A percentile compares a stretch with the other conserved stretches of the same genome.
phyloP scores from a whole-genome alignment of 2,888 invertebrate species.

The Embidobia sp. region DNA sequence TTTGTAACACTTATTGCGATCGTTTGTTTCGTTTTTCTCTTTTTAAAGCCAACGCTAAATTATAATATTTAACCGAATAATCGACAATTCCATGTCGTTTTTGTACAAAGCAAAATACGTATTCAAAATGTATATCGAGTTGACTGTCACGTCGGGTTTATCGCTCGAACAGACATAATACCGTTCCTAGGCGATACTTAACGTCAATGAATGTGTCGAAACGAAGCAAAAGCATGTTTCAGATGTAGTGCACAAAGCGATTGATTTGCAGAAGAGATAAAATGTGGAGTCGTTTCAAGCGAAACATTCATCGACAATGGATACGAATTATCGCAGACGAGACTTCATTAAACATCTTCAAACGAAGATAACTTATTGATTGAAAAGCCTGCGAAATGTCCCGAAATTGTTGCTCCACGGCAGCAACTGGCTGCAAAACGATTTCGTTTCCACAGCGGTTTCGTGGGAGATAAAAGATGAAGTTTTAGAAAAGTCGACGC shows the following conservation, averaged over 20 bases:
- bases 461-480: neutral
- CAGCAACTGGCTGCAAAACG: too few relatives aligned
- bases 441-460: neutral
- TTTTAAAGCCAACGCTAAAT: too few relatives aligned
- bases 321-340: slow-evolving; percentile 21
- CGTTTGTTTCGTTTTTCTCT: too few relatives aligned
- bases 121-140: slow-evolving; percentile 16
- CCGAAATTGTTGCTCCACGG: neutral
- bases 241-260: too few relatives aligned
- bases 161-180: slow-evolving; percentile 34
- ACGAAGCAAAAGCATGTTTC: too few relatives aligned
- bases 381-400: too few relatives aligned
- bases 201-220: slow-evolving; percentile 29
- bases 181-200: slow-evolving; percentile 33
- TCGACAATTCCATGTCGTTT: too few relatives aligned
- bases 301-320: slow-evolving; percentile 15
- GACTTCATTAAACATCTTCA: slow-evolving; percentile 23
- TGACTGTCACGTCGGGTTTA: slow-evolving; percentile 41
- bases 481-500: slow-evolving; percentile 3
- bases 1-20: too few relatives aligned
- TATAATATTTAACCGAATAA: too few relatives aligned
- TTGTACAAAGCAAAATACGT: neutral
- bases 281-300: slow-evolving; percentile 12
- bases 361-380: neutral
- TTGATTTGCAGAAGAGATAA: too few relatives aligned